Evolutionary conservation across 2,797 vertebrate species (phyloP).

Genomic region (Danio kyathit): DNA sequence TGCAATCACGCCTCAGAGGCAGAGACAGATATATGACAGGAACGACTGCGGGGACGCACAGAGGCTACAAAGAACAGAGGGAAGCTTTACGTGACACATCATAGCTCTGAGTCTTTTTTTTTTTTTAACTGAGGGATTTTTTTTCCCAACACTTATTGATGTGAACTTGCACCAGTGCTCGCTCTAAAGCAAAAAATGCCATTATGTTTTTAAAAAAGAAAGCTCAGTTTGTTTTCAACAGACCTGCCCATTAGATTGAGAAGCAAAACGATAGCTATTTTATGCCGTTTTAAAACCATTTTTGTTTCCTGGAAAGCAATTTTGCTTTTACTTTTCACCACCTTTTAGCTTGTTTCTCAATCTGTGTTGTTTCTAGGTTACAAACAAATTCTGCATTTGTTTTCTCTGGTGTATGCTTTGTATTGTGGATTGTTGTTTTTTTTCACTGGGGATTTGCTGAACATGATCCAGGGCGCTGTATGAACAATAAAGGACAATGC

Average conservation of each 20-base stretch:
- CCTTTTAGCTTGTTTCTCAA: constrained; percentile 25
- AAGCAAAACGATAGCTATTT: constrained; percentile 3
- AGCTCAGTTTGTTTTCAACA: not conserved
- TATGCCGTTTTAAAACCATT: not conserved
- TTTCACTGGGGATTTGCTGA: constrained; percentile 3
- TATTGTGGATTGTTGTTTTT: constrained; percentile 6
- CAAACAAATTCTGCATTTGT: not conserved
- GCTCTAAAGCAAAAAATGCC: not conserved
- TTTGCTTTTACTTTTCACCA: not conserved
- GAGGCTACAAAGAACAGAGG: constrained; percentile 29
- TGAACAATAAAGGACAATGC: constrained; percentile 12
- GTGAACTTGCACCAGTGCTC: not conserved
- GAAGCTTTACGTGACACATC: constrained; percentile 15
- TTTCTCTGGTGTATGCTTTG: not conserved
- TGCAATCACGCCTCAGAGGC: constrained; percentile 23
- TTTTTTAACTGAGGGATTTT: not conserved
- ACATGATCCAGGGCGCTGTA: not conserved
- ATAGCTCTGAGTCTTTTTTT: constrained; percentile 6
- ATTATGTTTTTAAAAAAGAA: not conserved
- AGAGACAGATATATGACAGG: constrained; percentile 30
- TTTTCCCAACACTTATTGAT: not conserved
- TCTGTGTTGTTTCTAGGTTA: constrained; percentile 8
- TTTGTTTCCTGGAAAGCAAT: constrained; percentile 13
- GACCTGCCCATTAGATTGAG: not conserved
- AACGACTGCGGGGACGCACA: constrained; percentile 38